A percentile compares a stretch with the other conserved stretches of the same genome.
Conservation (phyloP, 2,797 vertebrate species). For the Coregonus ussuriensis region DNA sequence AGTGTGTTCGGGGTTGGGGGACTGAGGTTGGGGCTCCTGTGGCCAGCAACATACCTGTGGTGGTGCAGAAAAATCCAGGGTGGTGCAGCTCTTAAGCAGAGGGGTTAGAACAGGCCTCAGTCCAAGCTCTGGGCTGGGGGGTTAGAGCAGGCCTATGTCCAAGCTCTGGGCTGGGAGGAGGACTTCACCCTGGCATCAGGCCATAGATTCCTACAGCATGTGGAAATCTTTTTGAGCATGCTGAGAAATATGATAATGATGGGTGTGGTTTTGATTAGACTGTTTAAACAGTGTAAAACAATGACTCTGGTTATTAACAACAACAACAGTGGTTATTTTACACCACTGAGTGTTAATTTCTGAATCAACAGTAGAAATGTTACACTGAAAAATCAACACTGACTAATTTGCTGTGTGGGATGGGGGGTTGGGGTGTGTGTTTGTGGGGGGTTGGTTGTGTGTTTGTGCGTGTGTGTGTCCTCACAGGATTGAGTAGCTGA, state of each 20-base stretch:
- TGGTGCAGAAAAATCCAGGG: slow-evolving; percentile 66
- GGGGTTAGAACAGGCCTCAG: slow-evolving; percentile 51
- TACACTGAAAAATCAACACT: too few species aligned
- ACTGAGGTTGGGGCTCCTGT: slow-evolving; percentile 22
- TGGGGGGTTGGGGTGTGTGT: too few species aligned
- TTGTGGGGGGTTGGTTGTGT: not conserved
- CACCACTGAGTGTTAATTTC: too few species aligned
- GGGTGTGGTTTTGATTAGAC: too few species aligned
- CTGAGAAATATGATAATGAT: slow-evolving; percentile 2
- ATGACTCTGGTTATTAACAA: too few species aligned
- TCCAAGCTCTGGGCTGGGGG: slow-evolving; percentile 59
- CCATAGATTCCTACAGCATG: slow-evolving; percentile 64
- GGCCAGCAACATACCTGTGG: slow-evolving; percentile 70
- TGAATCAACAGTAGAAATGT: too few species aligned
- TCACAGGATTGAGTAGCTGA: slow-evolving; percentile 41
- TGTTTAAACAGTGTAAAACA: too few species aligned
- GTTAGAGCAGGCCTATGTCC: slow-evolving; percentile 53
- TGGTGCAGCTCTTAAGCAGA: slow-evolving; percentile 62
- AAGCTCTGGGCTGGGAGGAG: slow-evolving; percentile 45
- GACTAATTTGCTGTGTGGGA: too few species aligned
- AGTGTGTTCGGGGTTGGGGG: too few species aligned
- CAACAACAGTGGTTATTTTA: too few species aligned
- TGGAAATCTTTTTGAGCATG: slow-evolving; percentile 71
- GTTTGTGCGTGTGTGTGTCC: slow-evolving; percentile 45
- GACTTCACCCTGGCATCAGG: slow-evolving; percentile 36